phyloP scores from a whole-genome alignment of 2,888 invertebrate species.

The Drosophila birchii region DNA sequence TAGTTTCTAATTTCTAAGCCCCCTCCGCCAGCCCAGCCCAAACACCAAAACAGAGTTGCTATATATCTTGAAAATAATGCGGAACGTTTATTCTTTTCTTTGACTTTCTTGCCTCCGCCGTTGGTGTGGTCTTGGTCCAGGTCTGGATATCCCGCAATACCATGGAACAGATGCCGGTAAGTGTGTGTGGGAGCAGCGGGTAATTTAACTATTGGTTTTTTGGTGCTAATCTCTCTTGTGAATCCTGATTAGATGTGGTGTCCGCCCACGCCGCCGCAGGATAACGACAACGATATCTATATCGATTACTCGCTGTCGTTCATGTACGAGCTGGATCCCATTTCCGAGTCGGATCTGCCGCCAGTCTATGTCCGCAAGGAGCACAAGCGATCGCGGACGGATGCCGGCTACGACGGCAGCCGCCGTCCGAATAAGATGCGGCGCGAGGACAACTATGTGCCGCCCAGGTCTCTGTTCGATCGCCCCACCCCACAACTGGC shows the following conservation, averaged over 20 bases:
- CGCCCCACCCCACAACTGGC: slow-evolving; percentile 90
- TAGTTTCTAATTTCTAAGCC: slow-evolving; percentile 44
- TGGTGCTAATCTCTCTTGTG: slow-evolving; percentile 19
- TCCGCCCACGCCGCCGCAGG: slow-evolving; percentile 97
- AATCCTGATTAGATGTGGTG: slow-evolving; percentile 92
- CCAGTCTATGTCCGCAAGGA: slow-evolving; percentile 92
- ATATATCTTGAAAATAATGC: slow-evolving; percentile 81
- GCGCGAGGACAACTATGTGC: slow-evolving; percentile 90
- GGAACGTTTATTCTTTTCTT: slow-evolving; percentile 77
- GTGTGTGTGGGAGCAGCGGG: slow-evolving; percentile 74
- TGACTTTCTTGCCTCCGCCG: slow-evolving; percentile 56
- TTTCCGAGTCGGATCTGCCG: slow-evolving; percentile 92
- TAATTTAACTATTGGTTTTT: not conserved
- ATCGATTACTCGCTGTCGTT: slow-evolving; percentile 93
- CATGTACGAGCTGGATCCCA: slow-evolving; percentile 91
- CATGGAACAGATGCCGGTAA: slow-evolving; percentile 93
- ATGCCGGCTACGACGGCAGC: slow-evolving; percentile 87
- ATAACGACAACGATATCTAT: slow-evolving; percentile 94
- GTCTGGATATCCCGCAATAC: slow-evolving; percentile 91
- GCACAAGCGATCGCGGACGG: slow-evolving; percentile 89
- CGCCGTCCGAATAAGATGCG: slow-evolving; percentile 88
- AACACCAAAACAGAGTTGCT: slow-evolving; percentile 83
- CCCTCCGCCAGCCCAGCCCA: slow-evolving; percentile 8
- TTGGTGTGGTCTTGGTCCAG: slow-evolving; percentile 84
- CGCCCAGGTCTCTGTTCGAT: slow-evolving; percentile 93